phyloP scores from a whole-genome alignment of 2,888 invertebrate species.

The Panopea generosa region DNA sequence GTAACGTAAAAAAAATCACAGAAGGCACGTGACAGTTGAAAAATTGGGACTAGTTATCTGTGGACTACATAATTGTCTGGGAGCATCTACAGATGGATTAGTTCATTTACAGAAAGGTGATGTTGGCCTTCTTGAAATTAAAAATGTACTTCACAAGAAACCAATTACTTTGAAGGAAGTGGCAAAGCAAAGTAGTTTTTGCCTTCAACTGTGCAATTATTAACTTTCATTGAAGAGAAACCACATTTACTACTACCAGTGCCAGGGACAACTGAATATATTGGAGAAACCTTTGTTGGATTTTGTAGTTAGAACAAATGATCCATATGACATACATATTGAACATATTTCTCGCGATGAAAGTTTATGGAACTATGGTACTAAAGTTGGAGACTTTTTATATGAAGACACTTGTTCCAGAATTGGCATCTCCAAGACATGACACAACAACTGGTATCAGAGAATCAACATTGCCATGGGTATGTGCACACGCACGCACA shows the following conservation, averaged over 20 bases:
- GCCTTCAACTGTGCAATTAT: neutral
- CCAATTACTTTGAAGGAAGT: conserved; percentile 20
- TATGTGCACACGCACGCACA: too few species aligned
- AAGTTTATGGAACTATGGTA: conserved; percentile 32
- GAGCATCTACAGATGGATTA: conserved; percentile 42
- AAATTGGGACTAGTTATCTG: conserved; percentile 25
- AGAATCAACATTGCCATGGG: conserved; percentile 34
- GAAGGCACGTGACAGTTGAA: conserved; percentile 32
- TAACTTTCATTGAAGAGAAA: neutral
- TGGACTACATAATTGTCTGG: conserved; percentile 21
- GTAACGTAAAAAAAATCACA: conserved; percentile 23
- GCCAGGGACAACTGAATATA: conserved; percentile 29
- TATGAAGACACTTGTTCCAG: conserved; percentile 19
- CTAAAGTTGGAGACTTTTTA: conserved; percentile 31
- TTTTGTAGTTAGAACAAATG: conserved; percentile 34
- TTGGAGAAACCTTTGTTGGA: conserved; percentile 29
- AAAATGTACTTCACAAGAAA: conserved; percentile 34
- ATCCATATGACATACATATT: conserved; percentile 40
- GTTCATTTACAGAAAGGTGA: neutral
- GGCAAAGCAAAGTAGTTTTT: neutral
- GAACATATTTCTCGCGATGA: conserved; percentile 17
- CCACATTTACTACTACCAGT: conserved; percentile 19
- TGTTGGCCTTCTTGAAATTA: conserved; percentile 14
- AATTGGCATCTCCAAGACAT: conserved; percentile 35
- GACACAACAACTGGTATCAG: conserved; percentile 28